phyloP scores from a whole-genome alignment of 1,140 invertebrate genomes.

The Zaprionus inermis region DNA sequence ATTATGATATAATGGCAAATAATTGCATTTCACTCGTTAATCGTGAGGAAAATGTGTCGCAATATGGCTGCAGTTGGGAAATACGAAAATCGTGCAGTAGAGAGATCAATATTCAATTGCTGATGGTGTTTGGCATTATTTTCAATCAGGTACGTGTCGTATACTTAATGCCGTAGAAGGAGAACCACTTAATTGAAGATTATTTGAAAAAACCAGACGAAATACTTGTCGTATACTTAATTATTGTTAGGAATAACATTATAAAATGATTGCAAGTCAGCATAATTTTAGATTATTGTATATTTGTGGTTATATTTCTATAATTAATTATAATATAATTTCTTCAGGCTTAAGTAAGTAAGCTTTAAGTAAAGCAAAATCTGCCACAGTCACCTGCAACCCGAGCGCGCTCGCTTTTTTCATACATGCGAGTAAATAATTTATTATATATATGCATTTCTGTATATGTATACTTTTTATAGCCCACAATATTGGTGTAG shows the following conservation, averaged over 20 bases:
- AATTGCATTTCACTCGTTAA: constrained; percentile 33
- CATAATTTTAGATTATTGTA: too few species aligned
- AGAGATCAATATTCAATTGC: neutral
- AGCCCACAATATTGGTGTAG: neutral
- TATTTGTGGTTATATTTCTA: too few species aligned
- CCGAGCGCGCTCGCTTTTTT: neutral
- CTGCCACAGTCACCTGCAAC: neutral
- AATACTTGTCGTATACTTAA: too few species aligned
- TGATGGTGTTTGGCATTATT: neutral
- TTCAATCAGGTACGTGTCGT: neutral
- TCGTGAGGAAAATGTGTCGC: neutral
- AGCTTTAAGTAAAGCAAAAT: neutral
- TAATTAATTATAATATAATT: too few species aligned
- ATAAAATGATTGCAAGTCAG: too few species aligned
- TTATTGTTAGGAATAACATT: too few species aligned
- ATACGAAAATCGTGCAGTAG: neutral
- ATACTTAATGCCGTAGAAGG: neutral
- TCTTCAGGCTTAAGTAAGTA: too few species aligned
- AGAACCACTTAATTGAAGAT: too few species aligned
- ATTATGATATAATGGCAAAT: constrained; percentile 32
- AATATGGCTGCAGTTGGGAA: neutral
- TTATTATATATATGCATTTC: neutral
- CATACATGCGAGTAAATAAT: neutral
- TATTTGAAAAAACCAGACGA: too few species aligned
- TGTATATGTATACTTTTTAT: neutral